Base-by-base conservation (phyloP, 1,140 invertebrate species). In the Aphidius ervi region DNA sequence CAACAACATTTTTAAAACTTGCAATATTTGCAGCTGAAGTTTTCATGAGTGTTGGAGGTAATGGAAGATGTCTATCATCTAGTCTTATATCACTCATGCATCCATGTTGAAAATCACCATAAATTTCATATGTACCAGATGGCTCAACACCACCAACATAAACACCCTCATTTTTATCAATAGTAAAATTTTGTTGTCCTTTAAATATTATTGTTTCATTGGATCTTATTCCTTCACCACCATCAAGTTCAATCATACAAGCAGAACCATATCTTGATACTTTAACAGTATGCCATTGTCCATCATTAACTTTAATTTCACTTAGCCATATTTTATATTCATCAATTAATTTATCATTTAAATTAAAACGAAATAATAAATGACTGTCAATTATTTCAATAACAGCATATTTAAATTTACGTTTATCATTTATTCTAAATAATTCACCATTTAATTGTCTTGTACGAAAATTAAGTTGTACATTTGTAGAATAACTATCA, bases 261-360 rank as follows among this genome's bases (percentile, higher is more conserved):
- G 94, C 92, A 42, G 92, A 95, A 43, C 96, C 95, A 67, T 93
- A 95, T 60, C 97, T 85, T 68, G 87, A 90, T 0, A 93, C 91
- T 65, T 90, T 86, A 0, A 95, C 94, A 7, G 92, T 92, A 74
- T 99, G 97, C 96, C 96, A 98, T 70, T 97, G 94, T 9, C 97
- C 97, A 79, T 99, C 95, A 72, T 95, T 93, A 1, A 97, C 94
- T 3, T 88, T 85, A n/a, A 97, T 88, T 41, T 91, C 87, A 58
- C 90, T 93, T 9, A 99, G 80, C 89, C 93, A 95, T 58, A 98
- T 87, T 73, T 94, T 90, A 68, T 87, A 85, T 76, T 97, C 92
- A 76, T 95, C 91, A 7, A 91, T 91, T 63, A 92, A 83, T 63
- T 94, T 77, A 39, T 92, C 95, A 72, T 97, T 97, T 9, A 98